Conservation (phyloP, 1,140 invertebrate species). For the Homarus americanus region DNA sequence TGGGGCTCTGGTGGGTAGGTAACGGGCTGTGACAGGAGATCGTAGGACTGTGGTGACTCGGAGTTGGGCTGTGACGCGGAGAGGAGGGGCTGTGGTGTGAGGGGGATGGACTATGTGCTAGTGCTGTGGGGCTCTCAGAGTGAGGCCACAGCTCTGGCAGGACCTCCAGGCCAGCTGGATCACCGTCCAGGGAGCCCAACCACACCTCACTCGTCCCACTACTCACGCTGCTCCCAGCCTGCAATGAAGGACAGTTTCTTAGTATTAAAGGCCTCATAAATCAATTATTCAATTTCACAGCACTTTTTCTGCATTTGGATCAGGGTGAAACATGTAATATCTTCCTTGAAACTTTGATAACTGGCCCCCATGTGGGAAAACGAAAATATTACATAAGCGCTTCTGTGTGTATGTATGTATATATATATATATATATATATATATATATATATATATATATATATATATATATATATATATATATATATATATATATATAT, state of each 20-base stretch:
- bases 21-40: conserved; percentile 51
- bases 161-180: conserved; percentile 67
- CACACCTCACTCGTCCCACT: conserved; percentile 66
- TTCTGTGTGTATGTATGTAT: not conserved
- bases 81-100: conserved; percentile 57
- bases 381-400: too few species aligned
- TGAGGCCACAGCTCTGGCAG: conserved; percentile 67
- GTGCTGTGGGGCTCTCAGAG: conserved; percentile 53
- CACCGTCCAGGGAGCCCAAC: conserved; percentile 63
- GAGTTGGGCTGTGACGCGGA: conserved; percentile 49
- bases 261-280: too few species aligned
- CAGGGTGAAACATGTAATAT: too few species aligned
- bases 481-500: conserved; percentile 45
- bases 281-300: too few species aligned
- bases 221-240: conserved; percentile 66
- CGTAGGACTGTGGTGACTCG: conserved; percentile 51
- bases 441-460: conserved; percentile 25
- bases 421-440: conserved; percentile 13
- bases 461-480: conserved; percentile 43
- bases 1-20: conserved; percentile 45
- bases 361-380: too few species aligned
- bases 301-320: too few species aligned
- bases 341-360: too few species aligned
- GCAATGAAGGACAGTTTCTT: conserved; percentile 1
- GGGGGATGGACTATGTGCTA: conserved; percentile 25